Evolutionary conservation across 2,888 invertebrate genomes (phyloP).

Genomic region (Pachycephus smyrnensis): DNA sequence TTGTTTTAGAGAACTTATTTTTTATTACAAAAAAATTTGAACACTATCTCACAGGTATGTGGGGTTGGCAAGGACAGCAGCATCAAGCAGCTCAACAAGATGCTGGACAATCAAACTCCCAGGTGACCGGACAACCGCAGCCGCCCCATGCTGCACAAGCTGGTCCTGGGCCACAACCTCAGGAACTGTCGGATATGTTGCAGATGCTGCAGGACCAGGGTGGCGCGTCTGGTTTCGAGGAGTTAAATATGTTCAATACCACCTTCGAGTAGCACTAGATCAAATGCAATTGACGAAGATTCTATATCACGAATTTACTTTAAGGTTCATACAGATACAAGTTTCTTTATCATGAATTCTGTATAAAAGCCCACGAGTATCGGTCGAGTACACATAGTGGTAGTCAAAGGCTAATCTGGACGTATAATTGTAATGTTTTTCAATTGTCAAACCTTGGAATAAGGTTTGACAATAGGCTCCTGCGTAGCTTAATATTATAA

Average conservation of each 20-base stretch:
- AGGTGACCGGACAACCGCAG: slow-evolving; percentile 56
- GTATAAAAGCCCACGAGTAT: neutral
- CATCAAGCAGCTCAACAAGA: slow-evolving; percentile 54
- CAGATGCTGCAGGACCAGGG: slow-evolving; percentile 89
- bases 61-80: slow-evolving; percentile 78
- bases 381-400: neutral
- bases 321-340: neutral
- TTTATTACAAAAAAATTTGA: neutral
- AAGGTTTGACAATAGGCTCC: neutral
- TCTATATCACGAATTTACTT: slow-evolving; percentile 3
- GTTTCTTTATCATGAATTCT: neutral
- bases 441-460: neutral
- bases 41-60: slow-evolving; percentile 72
- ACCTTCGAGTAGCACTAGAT: slow-evolving; percentile 73
- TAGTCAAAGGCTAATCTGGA: neutral
- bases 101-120: slow-evolving; percentile 56
- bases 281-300: slow-evolving; percentile 11
- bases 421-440: neutral
- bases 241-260: slow-evolving; percentile 92
- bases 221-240: slow-evolving; percentile 86
- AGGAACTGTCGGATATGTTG: slow-evolving; percentile 91
- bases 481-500: neutral
- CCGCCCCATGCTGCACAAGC: slow-evolving; percentile 63
- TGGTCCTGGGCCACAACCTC: slow-evolving; percentile 76
- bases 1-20: neutral